Base-by-base conservation (phyloP, 2,888 invertebrate species). In the Tenthredo mesomela region DNA sequence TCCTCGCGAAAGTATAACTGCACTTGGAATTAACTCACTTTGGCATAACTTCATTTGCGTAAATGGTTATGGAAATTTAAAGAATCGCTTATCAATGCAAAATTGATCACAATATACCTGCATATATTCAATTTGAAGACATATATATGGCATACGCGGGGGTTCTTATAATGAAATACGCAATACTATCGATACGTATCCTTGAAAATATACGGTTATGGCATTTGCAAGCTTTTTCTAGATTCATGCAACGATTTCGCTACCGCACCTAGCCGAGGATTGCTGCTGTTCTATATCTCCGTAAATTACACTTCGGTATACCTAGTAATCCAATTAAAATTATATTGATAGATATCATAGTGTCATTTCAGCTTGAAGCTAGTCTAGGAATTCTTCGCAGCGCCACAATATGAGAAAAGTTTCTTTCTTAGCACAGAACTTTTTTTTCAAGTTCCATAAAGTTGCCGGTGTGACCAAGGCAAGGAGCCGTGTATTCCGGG, bases 401-500 rank as follows among this genome's bases (percentile, higher is more conserved):
- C 21, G 21, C 21, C n/a, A 73, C 40, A 43, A 73, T 73, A 73
- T 73, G n/a, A 73, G 43, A 25, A 73, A 73, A 73, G 71, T 21
- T 73, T 12, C 71, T 43, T 43, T 33, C 67, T 33, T 12, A 33
- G 33, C 33, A 67, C 7, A 67, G 37, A 37, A 37, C 37, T 37
- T 33, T 33, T 33, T 67, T 33, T 67, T 67, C 33, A 67, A 67
- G 67, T 67, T 61, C 67, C 15, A 33, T 33, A 67, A 33, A 67
- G 18, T 67, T 33, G 29, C 33, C 18, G 67, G 33, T 67, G 29
- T 67, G 29, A 33, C 33, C 67, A 67, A 67, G 29, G 9, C 33
- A 5, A 67, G 33, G 18, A 67, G 67, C 33, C 33, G 25, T 61
- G 10, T 33, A 67, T 18, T 33, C 29, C 67, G 29, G 10, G 33